Evolutionary conservation across 2,888 invertebrate genomes (phyloP).

Genomic region (Polyploca ridens): DNA sequence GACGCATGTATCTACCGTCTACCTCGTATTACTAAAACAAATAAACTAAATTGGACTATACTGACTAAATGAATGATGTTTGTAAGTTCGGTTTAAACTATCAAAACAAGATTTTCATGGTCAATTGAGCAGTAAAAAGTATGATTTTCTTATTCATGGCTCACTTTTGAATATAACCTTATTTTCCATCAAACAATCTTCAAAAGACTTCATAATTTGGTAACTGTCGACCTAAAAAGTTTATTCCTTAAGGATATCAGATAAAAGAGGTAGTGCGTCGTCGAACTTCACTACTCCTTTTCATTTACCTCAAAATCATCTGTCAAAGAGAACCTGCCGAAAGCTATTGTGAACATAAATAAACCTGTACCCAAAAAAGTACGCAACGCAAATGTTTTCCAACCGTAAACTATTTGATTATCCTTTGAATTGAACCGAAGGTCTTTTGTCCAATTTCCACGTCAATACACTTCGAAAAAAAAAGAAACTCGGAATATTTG

Average conservation of each 20-base stretch:
- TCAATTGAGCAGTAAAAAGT: too few relatives aligned
- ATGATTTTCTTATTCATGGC: background rate
- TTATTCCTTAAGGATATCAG: constrained; percentile 12
- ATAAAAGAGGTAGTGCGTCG: constrained; percentile 11
- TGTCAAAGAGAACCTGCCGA: constrained; percentile 48
- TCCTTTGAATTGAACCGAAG: constrained; percentile 65
- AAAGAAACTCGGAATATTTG: constrained; percentile 52
- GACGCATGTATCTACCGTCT: background rate
- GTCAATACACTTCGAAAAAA: constrained; percentile 51
- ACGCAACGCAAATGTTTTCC: constrained; percentile 54
- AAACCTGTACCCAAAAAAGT: constrained; percentile 48
- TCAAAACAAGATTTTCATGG: too few relatives aligned
- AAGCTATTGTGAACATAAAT: constrained; percentile 56
- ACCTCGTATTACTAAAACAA: background rate
- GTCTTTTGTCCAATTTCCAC: constrained; percentile 60
- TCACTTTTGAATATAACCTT: background rate
- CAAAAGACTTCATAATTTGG: background rate
- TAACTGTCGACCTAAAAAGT: background rate
- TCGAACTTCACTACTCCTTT: constrained; percentile 29
- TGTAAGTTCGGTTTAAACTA: too few relatives aligned
- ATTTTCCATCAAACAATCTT: background rate
- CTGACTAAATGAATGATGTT: too few relatives aligned
- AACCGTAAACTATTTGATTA: constrained; percentile 71
- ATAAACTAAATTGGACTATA: background rate
- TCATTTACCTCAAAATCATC: constrained; percentile 54